Evolutionary conservation across 2,888 invertebrate species (phyloP).

Genomic region (Thalpophila matura): DNA sequence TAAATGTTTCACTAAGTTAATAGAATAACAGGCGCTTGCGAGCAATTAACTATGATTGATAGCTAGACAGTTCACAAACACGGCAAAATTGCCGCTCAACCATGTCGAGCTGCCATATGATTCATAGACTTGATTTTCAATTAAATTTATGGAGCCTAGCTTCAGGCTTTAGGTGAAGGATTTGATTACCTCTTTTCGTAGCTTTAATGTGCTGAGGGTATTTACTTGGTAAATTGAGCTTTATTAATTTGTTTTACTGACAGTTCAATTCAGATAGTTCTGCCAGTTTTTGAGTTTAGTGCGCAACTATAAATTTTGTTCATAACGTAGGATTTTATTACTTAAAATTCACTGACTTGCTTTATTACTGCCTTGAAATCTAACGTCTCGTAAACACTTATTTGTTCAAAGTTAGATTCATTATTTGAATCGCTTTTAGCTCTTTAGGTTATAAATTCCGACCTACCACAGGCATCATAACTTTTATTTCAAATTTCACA

Average conservation of each 20-base stretch:
- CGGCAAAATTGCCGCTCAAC: conserved; percentile 54
- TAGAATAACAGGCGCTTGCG: conserved; percentile 60
- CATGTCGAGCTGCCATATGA: conserved; percentile 49
- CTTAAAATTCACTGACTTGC: not conserved
- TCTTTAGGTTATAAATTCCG: conserved; percentile 33
- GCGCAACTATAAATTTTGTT: conserved; percentile 7
- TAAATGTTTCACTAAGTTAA: conserved; percentile 58
- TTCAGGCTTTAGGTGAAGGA: conserved; percentile 54
- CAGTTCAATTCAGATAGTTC: conserved; percentile 36
- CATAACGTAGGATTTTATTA: not conserved
- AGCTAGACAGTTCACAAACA: conserved; percentile 53
- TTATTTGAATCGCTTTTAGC: conserved; percentile 23
- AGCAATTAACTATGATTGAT: conserved; percentile 63
- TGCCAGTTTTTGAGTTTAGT: conserved; percentile 17
- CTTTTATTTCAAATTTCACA: conserved; percentile 34
- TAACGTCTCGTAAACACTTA: conserved; percentile 11
- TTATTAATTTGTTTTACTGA: conserved; percentile 56
- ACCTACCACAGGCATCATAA: conserved; percentile 38
- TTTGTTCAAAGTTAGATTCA: conserved; percentile 5
- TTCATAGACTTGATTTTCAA: conserved; percentile 59
- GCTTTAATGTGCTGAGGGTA: conserved; percentile 52
- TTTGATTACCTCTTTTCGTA: conserved; percentile 54
- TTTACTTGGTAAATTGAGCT: conserved; percentile 48
- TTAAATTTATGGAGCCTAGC: conserved; percentile 56
- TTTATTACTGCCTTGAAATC: conserved; percentile 1